Evolutionary conservation across 2,888 invertebrate genomes (phyloP).

Genomic region (Drosophila diplacantha): DNA sequence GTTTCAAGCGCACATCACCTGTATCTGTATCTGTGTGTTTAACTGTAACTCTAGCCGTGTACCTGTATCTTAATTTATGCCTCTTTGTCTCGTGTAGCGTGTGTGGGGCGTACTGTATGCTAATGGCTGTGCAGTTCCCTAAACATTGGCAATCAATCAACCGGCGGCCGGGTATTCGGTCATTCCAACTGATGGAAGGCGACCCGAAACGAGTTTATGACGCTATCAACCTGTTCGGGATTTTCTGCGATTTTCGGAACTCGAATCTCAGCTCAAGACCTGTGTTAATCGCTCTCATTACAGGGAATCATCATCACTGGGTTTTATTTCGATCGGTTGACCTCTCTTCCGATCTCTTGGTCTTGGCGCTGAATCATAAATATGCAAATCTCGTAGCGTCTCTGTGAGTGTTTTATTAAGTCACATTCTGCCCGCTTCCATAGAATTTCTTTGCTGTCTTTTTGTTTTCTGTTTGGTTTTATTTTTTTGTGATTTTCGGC

Average conservation of each 20-base stretch:
- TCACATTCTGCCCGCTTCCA: constrained; percentile 55
- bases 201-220: constrained; percentile 57
- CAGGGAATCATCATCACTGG: constrained; percentile 12
- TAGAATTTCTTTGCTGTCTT: constrained; percentile 59
- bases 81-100: constrained; percentile 44
- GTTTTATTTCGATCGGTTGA: constrained; percentile 16
- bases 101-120: constrained; percentile 42
- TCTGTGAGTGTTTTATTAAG: constrained; percentile 63
- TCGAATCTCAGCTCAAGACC: background rate
- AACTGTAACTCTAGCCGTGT: background rate
- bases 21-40: constrained; percentile 13
- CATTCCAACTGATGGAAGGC: constrained; percentile 27
- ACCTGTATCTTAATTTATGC: constrained; percentile 59
- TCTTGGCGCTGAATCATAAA: constrained; percentile 34
- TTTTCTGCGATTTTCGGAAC: constrained; percentile 25
- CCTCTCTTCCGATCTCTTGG: constrained; percentile 22
- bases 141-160: constrained; percentile 44
- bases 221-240: constrained; percentile 43
- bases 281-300: constrained; percentile 25
- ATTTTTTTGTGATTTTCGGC: constrained; percentile 32
- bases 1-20: constrained; percentile 53
- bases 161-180: constrained; percentile 3
- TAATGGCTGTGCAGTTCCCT: constrained; percentile 54
- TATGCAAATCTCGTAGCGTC: constrained; percentile 57
- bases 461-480: constrained; percentile 18